Percentiles rank a stretch among this genome's conserved stretches.
phyloP scores from a whole-genome alignment of 2,113 vertebrate genomes.

The Cariama cristata region DNA sequence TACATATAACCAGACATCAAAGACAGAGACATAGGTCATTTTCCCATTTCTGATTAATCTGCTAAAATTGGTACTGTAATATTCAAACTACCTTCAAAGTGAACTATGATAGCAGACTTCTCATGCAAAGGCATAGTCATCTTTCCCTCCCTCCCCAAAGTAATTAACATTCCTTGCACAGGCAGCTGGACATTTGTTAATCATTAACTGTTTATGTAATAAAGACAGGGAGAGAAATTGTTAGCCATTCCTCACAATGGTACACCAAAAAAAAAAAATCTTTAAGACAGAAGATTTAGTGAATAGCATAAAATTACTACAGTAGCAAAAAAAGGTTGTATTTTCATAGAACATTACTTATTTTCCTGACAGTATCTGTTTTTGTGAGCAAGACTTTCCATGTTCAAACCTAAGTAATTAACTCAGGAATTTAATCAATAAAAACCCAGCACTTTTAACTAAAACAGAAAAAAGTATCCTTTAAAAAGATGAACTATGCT shows the following conservation, averaged over 20 bases:
- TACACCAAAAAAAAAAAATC: background rate
- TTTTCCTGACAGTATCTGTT: conserved; percentile 70
- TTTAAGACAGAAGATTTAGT: conserved; percentile 31
- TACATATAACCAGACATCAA: background rate
- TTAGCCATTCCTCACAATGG: background rate
- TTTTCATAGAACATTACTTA: conserved; percentile 74
- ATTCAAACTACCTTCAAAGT: background rate
- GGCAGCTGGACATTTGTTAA: conserved; percentile 67
- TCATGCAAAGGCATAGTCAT: conserved; percentile 21
- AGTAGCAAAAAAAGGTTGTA: conserved; percentile 60
- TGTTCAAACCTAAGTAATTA: conserved; percentile 73
- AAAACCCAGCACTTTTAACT: background rate
- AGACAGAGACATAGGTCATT: background rate
- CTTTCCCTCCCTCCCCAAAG: background rate
- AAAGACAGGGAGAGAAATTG: background rate
- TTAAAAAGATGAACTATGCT: background rate
- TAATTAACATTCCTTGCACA: conserved; percentile 72
- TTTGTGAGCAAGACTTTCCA: conserved; percentile 69
- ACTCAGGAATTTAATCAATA: conserved; percentile 13
- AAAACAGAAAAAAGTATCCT: background rate
- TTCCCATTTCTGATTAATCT: conserved; percentile 5
- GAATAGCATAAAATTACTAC: conserved; percentile 49
- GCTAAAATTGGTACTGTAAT: background rate
- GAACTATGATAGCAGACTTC: background rate
- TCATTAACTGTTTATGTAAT: conserved; percentile 62